Evolutionary conservation across 2,888 invertebrate species (phyloP).

Genomic region (Hydropsyche betteni): DNA sequence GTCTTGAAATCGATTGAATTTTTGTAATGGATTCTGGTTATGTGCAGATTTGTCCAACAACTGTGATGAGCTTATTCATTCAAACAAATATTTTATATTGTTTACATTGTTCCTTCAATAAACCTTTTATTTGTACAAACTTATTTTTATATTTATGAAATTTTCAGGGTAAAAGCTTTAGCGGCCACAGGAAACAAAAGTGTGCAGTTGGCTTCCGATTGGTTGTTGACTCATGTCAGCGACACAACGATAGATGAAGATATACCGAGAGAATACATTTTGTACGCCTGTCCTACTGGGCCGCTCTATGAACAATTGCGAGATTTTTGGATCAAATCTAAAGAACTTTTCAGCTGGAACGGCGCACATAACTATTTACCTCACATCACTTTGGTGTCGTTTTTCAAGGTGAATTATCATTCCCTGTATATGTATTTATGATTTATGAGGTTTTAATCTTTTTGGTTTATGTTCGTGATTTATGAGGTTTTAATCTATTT

Average conservation of each 20-base stretch:
- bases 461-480: too few species aligned
- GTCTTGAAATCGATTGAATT: too few species aligned
- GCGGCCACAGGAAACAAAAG: constrained; percentile 90
- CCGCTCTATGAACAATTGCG: constrained; percentile 75
- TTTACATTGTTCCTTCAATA: not conserved
- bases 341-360: constrained; percentile 82
- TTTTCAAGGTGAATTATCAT: constrained; percentile 76
- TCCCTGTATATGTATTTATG: not conserved
- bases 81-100: too few species aligned
- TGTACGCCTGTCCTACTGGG: constrained; percentile 88
- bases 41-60: too few species aligned
- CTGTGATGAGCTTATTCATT: too few species aligned
- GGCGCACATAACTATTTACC: constrained; percentile 91
- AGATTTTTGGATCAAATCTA: constrained; percentile 82
- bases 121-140: not conserved
- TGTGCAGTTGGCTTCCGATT: constrained; percentile 89
- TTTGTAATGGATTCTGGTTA: too few species aligned
- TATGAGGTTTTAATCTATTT: not conserved
- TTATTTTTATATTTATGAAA: constrained; percentile 4
- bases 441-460: too few species aligned
- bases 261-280: constrained; percentile 83
- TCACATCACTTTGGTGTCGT: constrained; percentile 88
- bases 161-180: constrained; percentile 82
- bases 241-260: constrained; percentile 82
- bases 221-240: constrained; percentile 89